phyloP scores from a whole-genome alignment of 2,888 invertebrate genomes.

The Eupelmus urozonus region DNA sequence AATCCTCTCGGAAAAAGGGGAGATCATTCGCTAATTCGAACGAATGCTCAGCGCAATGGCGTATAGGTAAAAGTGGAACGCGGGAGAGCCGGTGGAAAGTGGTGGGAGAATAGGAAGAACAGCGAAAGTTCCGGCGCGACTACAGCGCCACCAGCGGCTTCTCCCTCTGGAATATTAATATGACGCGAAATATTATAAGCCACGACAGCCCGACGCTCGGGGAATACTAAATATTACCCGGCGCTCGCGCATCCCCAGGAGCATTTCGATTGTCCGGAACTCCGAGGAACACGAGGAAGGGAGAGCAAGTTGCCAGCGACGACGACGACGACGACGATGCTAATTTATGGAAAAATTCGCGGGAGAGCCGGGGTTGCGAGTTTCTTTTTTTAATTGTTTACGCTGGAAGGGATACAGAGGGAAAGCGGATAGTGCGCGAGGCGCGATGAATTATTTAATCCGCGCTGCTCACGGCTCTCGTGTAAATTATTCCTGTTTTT shows the following conservation, averaged over 20 bases:
- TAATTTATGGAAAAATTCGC: slow-evolving; percentile 51
- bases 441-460: neutral
- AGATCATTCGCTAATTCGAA: slow-evolving; percentile 30
- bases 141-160: slow-evolving; percentile 63
- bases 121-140: slow-evolving; percentile 48
- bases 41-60: neutral
- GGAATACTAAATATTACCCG: slow-evolving; percentile 76
- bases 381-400: slow-evolving; percentile 12
- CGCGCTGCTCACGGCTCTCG: neutral
- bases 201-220: slow-evolving; percentile 74
- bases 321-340: no score
- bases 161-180: slow-evolving; percentile 77
- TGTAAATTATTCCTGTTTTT: no score
- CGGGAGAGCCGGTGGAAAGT: neutral
- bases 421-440: neutral
- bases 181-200: slow-evolving; percentile 77
- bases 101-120: slow-evolving; percentile 14
- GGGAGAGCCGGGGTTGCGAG: neutral
- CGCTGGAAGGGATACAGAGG: neutral
- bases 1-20: neutral
- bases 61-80: neutral
- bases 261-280: slow-evolving; percentile 20
- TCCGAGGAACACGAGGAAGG: slow-evolving; percentile 17
- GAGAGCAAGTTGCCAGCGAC: slow-evolving; percentile 19
- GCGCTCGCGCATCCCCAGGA: slow-evolving; percentile 35